Conservation (phyloP, 2,797 vertebrate species). For the Gobionotothen gibberifrons region DNA sequence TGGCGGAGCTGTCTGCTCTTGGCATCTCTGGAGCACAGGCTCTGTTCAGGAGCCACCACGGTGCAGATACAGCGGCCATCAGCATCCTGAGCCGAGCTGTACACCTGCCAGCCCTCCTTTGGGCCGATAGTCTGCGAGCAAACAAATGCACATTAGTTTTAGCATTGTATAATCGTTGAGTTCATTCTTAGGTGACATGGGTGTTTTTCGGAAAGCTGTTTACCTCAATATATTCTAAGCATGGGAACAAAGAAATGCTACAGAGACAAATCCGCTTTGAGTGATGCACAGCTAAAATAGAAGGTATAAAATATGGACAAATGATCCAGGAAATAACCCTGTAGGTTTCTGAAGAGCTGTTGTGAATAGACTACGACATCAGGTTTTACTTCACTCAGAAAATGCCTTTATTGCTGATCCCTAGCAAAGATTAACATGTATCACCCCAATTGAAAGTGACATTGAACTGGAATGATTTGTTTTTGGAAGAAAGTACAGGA, state of each 20-base stretch:
- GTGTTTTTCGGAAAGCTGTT: not conserved
- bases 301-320: too few relatives aligned
- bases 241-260: not conserved
- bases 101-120: conserved; percentile 98
- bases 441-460: too few relatives aligned
- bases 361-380: not conserved
- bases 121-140: conserved; percentile 92
- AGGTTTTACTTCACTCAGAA: not conserved
- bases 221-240: not conserved
- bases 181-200: not conserved
- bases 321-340: too few relatives aligned
- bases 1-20: conserved; percentile 97
- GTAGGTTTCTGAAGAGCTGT: too few relatives aligned
- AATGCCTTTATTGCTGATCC: not conserved
- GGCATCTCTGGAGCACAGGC: conserved; percentile 95
- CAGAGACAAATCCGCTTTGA: not conserved
- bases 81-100: conserved; percentile 97
- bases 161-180: not conserved
- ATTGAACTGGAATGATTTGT: too few relatives aligned
- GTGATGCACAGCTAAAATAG: not conserved
- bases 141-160: conserved; percentile 18
- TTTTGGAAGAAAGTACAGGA: too few relatives aligned
- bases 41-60: conserved; percentile 97
- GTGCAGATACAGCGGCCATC: conserved; percentile 98
- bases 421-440: too few relatives aligned